Base-by-base conservation (phyloP, 2,113 vertebrate genomes). In the Corythaixoides concolor region DNA sequence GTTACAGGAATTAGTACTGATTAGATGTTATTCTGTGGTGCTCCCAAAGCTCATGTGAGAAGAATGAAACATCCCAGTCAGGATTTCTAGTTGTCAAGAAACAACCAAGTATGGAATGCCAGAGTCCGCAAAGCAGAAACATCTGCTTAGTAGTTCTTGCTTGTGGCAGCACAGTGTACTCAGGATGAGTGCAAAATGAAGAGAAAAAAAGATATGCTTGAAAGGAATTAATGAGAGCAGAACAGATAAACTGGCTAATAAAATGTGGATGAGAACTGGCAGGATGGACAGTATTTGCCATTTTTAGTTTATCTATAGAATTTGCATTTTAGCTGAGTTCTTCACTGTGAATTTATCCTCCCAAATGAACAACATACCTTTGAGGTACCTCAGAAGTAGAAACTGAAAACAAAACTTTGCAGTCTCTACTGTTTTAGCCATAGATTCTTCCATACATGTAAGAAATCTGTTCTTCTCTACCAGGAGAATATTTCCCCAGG, bases 11-110 rank as follows among this genome's bases (percentile, higher is more conserved):
- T 93, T 89, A 95, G 91, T 93, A 87, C 92, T 93, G 92, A 97
- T 92, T 95, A 92, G 81, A 89, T 82, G 93, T 93, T 94, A 84
- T 94, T 95, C 78, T 92, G 49, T 77, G 72, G 76, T 74, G 52
- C 67, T 97, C 94, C 96, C 91, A 87, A 84, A 93, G 80, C 77
- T 78, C 90, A 35, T 91, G 58, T 64, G 74, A 94, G 84, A 94
- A 96, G 93, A 97, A 91, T 89, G 79, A 95, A 97, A 97, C 8
- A n/a, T 82, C 72, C 69, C 79, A 90, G 66, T 95, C 91, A 97
- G 92, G 90, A 96, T 93, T 94, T 93, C 89, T 88, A 80, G 69
- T 64, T 85, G 62, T 89, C 91, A 88, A 93, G 85, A 89, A 91
- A 89, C 16, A 92, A 76, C 41, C 77, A 91, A 91, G 66, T 85